Percentiles rank a stretch among this genome's conserved stretches.
Evolutionary conservation across 2,797 vertebrate species (phyloP).

Genomic region (Sciurus vulgaris): DNA sequence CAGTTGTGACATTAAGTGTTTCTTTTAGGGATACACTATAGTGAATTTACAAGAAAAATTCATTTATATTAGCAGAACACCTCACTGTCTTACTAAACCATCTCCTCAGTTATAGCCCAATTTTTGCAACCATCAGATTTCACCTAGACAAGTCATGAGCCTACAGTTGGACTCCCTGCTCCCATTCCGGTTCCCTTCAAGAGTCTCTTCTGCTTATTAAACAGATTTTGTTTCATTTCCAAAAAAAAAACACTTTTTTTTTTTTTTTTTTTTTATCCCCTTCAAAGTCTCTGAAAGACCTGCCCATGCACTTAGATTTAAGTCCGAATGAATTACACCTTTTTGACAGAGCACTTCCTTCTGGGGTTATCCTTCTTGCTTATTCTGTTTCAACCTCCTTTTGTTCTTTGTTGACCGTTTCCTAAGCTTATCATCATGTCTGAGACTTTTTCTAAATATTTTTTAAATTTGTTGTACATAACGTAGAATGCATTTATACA

Average conservation of each 20-base stretch:
- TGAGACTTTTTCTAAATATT: background rate
- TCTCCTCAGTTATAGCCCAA: background rate
- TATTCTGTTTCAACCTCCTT: background rate
- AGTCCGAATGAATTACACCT: background rate
- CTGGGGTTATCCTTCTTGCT: background rate
- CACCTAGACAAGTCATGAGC: background rate
- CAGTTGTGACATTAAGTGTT: background rate
- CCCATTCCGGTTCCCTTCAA: background rate
- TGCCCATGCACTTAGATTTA: background rate
- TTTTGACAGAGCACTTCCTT: background rate
- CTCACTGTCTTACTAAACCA: background rate
- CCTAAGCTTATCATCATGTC: background rate
- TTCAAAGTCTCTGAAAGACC: background rate
- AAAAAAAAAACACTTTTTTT: background rate
- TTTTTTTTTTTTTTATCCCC: background rate
- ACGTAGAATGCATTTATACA: no score
- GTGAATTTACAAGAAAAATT: background rate
- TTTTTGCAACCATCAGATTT: background rate
- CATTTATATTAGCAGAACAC: background rate
- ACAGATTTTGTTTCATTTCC: background rate
- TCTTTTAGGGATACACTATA: background rate
- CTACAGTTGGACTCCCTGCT: background rate
- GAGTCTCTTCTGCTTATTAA: background rate
- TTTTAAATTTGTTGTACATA: no score
- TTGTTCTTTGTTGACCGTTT: background rate